Evolutionary conservation across 2,113 vertebrate species (phyloP).

Genomic region (cattle (Bos taurus)): DNA sequence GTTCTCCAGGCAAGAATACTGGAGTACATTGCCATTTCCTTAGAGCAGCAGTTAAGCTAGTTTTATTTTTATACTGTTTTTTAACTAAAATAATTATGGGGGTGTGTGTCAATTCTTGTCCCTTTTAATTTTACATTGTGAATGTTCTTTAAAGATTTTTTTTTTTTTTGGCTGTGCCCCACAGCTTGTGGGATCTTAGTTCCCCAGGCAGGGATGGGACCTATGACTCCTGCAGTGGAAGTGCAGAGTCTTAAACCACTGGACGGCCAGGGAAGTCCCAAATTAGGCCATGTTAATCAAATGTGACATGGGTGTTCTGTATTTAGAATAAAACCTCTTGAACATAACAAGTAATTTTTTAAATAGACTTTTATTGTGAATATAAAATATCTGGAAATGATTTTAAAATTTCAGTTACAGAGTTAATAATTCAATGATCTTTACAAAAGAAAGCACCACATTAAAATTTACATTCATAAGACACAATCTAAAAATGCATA

Average conservation of each 20-base stretch:
- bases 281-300: background rate
- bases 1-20: background rate
- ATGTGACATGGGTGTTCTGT: background rate
- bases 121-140: background rate
- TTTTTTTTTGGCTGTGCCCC: background rate
- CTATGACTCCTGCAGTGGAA: background rate
- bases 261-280: background rate
- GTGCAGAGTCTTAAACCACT: background rate
- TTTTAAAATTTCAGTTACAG: slow-evolving; percentile 31
- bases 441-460: slow-evolving; percentile 57
- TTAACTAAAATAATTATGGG: background rate
- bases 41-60: background rate
- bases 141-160: background rate
- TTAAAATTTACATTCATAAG: slow-evolving; percentile 47
- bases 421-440: slow-evolving; percentile 31
- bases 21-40: background rate
- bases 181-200: background rate
- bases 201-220: background rate
- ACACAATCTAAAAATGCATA: slow-evolving; percentile 26
- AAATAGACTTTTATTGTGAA: slow-evolving; percentile 69
- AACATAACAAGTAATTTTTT: background rate
- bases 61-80: background rate
- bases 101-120: background rate
- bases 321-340: slow-evolving; percentile 1
- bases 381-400: slow-evolving; percentile 47